A percentile compares a stretch with the other conserved stretches of the same genome.
Conservation (phyloP, 2,888 invertebrate species). For the Mythimna pallens region DNA sequence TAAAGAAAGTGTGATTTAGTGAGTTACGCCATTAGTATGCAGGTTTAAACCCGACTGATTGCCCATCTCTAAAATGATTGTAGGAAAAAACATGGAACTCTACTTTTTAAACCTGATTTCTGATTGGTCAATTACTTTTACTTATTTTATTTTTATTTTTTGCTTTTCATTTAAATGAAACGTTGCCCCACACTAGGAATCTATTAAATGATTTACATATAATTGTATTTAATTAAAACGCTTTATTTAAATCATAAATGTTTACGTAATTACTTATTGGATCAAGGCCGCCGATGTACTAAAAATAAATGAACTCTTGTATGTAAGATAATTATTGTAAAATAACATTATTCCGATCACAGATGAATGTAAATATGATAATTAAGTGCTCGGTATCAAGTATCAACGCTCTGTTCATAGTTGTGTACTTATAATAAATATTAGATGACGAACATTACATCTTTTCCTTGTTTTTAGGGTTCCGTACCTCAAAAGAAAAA, state of each 20-base stretch:
- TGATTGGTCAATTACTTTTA: too few species aligned
- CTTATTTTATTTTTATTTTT: too few species aligned
- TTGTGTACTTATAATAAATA: conserved; percentile 75
- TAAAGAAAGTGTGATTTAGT: not conserved
- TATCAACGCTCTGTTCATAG: conserved; percentile 78
- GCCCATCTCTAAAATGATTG: not conserved
- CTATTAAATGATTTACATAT: too few species aligned
- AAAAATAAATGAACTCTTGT: conserved; percentile 31
- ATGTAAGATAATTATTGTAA: conserved; percentile 40
- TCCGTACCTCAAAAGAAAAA: too few species aligned
- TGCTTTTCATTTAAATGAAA: too few species aligned
- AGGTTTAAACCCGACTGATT: not conserved
- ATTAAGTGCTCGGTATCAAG: conserved; percentile 52
- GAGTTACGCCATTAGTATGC: not conserved
- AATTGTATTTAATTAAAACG: too few species aligned
- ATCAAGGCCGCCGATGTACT: conserved; percentile 27
- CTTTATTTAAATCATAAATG: too few species aligned
- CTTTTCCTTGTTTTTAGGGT: conserved; percentile 39
- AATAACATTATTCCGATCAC: conserved; percentile 42
- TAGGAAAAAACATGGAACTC: conserved; percentile 8
- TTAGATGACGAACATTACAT: conserved; percentile 65
- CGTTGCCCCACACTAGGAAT: too few species aligned
- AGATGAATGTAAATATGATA: conserved; percentile 73
- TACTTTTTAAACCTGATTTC: too few species aligned
- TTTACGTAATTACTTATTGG: not conserved